Percentiles rank a stretch among this genome's conserved stretches.
Conservation (phyloP, 1,140 invertebrate species). For the Sminthurides bifidus region DNA sequence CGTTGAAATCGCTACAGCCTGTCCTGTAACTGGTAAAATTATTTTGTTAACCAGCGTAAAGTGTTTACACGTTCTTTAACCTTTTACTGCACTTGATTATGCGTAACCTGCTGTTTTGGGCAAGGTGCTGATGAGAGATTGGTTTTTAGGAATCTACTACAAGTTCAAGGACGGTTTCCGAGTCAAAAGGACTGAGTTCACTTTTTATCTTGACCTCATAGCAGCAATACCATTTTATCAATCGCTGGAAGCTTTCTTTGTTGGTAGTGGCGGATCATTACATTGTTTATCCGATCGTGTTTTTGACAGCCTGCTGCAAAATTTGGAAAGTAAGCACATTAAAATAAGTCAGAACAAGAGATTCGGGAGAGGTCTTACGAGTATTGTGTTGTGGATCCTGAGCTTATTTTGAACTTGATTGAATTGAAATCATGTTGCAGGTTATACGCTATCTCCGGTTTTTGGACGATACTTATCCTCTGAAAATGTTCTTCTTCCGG, state of each 20-base stretch:
- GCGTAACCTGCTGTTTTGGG: not conserved
- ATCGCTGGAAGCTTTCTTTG: too few species aligned
- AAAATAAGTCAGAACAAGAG: too few species aligned
- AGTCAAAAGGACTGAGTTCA: not conserved
- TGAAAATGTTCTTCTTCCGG: conserved; percentile 18
- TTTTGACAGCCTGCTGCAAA: too few species aligned
- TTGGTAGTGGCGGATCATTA: too few species aligned
- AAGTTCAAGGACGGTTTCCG: conserved; percentile 21
- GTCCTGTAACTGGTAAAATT: conserved; percentile 18
- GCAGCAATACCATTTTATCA: conserved; percentile 15
- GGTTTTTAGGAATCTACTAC: conserved; percentile 19
- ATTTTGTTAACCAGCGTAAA: not conserved
- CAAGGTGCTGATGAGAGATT: too few species aligned
- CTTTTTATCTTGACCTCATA: conserved; percentile 24
- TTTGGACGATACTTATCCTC: conserved; percentile 19
- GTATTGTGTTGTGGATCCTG: too few species aligned
- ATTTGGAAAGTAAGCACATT: too few species aligned
- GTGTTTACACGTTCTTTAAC: not conserved
- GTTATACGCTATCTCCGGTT: conserved; percentile 18
- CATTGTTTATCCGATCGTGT: too few species aligned
- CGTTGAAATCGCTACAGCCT: conserved; percentile 18
- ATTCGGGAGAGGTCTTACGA: too few species aligned
- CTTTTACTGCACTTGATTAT: not conserved
- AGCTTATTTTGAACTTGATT: too few species aligned
- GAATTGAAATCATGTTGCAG: conserved; percentile 8